Evolutionary conservation across 2,113 vertebrate species (phyloP).

Genomic region (Melanerpes aurifrons): DNA sequence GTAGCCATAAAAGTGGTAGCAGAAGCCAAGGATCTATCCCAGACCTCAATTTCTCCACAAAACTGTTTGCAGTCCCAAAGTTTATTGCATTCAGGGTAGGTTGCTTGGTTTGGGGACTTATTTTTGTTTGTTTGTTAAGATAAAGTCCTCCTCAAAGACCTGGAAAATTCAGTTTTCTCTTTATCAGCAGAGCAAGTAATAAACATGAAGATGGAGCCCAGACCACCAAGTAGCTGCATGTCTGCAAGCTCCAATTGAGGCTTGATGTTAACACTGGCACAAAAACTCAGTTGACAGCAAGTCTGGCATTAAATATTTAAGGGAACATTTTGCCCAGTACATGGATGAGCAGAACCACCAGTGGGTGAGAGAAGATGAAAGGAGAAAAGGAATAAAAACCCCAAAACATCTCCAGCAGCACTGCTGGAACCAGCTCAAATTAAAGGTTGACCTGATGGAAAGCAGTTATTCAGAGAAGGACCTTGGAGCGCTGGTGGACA

Average conservation of each 20-base stretch:
- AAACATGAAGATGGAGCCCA: background rate
- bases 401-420: background rate
- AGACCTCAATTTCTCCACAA: background rate
- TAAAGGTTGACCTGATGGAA: too few relatives aligned
- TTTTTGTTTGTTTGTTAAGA: background rate
- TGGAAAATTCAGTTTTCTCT: background rate
- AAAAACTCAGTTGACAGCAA: background rate
- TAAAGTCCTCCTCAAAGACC: background rate
- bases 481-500: too few relatives aligned
- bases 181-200: background rate
- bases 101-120: too few relatives aligned
- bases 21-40: background rate
- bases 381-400: background rate
- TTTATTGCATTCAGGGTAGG: background rate
- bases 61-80: background rate
- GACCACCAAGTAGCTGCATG: background rate
- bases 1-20: background rate
- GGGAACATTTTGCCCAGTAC: background rate
- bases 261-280: background rate
- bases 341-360: background rate
- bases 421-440: background rate
- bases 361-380: background rate
- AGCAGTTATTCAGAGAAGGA: too few relatives aligned
- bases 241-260: background rate
- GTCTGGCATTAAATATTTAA: slow-evolving; percentile 31